These are phyloP conservation scores for Cydia amplana DNA, from an alignment of 1,140 invertebrate genomes.

Conservation along the genomic window DNA sequence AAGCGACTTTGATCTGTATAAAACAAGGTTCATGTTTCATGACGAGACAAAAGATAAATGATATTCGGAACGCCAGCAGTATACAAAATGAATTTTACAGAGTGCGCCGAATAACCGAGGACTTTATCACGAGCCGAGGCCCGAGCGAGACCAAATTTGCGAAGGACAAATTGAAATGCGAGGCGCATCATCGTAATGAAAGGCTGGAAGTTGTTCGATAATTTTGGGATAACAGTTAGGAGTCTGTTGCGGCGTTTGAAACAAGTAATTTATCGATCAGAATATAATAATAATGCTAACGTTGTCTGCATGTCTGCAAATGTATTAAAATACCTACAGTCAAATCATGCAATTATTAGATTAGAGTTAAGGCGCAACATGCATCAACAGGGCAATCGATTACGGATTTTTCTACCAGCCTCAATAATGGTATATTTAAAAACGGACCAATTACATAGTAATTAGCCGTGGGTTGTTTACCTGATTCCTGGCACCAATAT, in stretches of 20 bases:
- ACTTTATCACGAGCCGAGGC: constrained; percentile 18
- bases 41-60: not conserved
- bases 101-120: constrained; percentile 10
- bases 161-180: constrained; percentile 31
- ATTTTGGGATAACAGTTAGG: not conserved
- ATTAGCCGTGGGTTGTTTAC: not conserved
- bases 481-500: not conserved
- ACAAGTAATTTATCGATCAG: not conserved
- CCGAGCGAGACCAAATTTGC: constrained; percentile 31
- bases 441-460: not conserved
- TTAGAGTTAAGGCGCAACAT: no score
- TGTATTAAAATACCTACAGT: not conserved
- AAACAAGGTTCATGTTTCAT: not conserved
- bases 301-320: not conserved
- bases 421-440: no score
- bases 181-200: constrained; percentile 3
- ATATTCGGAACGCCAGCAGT: not conserved
- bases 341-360: no score
- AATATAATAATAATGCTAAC: not conserved
- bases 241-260: not conserved
- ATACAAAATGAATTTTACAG: constrained; percentile 30
- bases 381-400: no score
- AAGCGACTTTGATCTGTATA: not conserved
- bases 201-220: not conserved
- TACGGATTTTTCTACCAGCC: no score